Base-by-base conservation (phyloP, 2,113 vertebrate genomes). In the Psophia crepitans region DNA sequence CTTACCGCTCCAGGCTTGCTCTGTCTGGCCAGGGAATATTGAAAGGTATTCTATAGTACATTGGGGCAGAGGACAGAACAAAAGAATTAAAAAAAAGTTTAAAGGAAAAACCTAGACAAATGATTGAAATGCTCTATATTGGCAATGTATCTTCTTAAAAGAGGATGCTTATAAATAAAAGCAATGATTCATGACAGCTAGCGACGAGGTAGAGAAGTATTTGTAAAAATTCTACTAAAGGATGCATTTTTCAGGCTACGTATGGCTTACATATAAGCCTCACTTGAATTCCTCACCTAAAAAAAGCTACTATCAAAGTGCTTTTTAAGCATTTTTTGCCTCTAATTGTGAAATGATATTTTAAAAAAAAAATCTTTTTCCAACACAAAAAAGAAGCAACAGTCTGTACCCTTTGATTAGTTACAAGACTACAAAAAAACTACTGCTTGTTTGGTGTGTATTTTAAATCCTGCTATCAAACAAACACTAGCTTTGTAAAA, bases 21-120 rank as follows among this genome's bases (percentile, higher is more conserved):
- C 99, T 99, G 98, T 99, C 99, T 98, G 99, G 99, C 99, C 99
- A 99, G 97, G 99, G 98, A 97, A 99, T 98, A 99, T 98, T 99
- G 98, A 99, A 99, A 99, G 99, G 98, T 93, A 99, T 99, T 99
- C 99, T 99, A 99, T 28, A 97, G 96, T 98, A 98, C 97, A 97
- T 99, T 98, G 98, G 98, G 98, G 98, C 94, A 98, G 96, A 98
- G 98, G 97, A 98, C 84, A 98, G 96, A 98, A 98, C 76, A 98
- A 98, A 97, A 97, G 86, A 87, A 98, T 98, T 98, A 98, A 93
- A 95, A 95, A 82, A 60, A 78, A 93, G 27, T 6, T 23, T 44
- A 96, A 93, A 77, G 70, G 85, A 93, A 90, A 97, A 97, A 79
- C 66, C 65, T 57, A 94, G 22, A 87, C 87, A 96, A 93, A 83